phyloP scores from a whole-genome alignment of 1,140 invertebrate genomes.

The Homarus americanus region DNA sequence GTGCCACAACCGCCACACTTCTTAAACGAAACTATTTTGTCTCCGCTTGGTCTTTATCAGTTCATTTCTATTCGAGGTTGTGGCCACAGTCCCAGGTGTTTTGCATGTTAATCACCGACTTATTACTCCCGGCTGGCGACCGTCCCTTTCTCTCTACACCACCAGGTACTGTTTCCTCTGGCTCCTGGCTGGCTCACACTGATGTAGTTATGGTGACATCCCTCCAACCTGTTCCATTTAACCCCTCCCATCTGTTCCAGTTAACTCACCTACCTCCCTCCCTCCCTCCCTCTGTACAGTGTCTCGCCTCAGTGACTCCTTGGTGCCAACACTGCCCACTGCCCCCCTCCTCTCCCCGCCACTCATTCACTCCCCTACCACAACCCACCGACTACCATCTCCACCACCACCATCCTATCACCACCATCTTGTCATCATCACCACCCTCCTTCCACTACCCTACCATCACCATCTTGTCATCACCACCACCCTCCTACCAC shows the following conservation, averaged over 20 bases:
- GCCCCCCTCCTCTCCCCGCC: background rate
- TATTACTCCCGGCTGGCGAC: background rate
- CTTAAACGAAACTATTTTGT: too few species aligned
- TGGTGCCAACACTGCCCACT: background rate
- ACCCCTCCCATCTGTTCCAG: slow-evolving; percentile 11
- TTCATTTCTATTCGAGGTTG: background rate
- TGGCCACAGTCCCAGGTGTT: background rate
- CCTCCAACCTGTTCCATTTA: background rate
- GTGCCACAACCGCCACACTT: too few species aligned
- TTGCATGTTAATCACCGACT: background rate
- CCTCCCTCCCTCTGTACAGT: background rate
- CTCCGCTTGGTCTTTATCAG: too few species aligned
- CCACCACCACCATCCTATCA: background rate
- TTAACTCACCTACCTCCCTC: slow-evolving; percentile 1
- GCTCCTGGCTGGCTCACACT: background rate
- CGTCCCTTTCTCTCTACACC: background rate
- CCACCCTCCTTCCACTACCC: background rate
- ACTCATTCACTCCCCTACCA: background rate
- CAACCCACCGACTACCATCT: background rate
- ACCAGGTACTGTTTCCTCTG: background rate
- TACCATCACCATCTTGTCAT: background rate
- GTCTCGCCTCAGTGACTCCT: slow-evolving; percentile 40
- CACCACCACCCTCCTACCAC: background rate
- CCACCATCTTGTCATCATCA: background rate
- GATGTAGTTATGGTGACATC: too few species aligned